A percentile compares a stretch with the other conserved stretches of the same genome.
phyloP scores from a whole-genome alignment of 2,888 invertebrate species.

The Muscina levida region DNA sequence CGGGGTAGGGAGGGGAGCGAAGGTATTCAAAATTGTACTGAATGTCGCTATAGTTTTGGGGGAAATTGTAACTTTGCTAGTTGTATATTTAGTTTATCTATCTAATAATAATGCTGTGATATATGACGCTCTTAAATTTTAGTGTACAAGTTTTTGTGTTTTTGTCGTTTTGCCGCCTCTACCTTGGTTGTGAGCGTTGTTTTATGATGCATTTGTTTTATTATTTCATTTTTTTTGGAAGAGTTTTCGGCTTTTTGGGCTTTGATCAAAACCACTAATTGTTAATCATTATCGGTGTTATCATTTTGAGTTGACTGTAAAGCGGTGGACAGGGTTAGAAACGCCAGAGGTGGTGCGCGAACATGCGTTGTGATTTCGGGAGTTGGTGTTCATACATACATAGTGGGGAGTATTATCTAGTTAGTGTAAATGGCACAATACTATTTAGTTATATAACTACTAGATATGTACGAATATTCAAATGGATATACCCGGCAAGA shows the following conservation, averaged over 20 bases:
- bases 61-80: too few species aligned
- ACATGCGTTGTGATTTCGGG: too few species aligned
- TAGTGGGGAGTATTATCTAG: too few species aligned
- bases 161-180: slow-evolving; percentile 36
- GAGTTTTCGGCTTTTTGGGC: slow-evolving; percentile 43
- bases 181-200: neutral
- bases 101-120: slow-evolving; percentile 12
- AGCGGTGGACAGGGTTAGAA: too few species aligned
- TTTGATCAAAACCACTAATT: slow-evolving; percentile 57
- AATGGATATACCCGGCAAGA: too few species aligned
- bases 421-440: too few species aligned
- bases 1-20: too few species aligned
- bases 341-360: too few species aligned
- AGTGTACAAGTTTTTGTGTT: neutral
- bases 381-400: neutral
- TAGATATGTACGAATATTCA: too few species aligned
- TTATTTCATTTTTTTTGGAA: slow-evolving; percentile 11
- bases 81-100: neutral
- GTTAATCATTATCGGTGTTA: slow-evolving; percentile 55
- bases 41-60: neutral
- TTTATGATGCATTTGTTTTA: neutral
- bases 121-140: slow-evolving; percentile 51
- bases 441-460: too few species aligned
- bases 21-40: neutral
- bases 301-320: slow-evolving; percentile 18